Percentiles rank a stretch among this genome's conserved stretches.
Evolutionary conservation across 2,888 invertebrate genomes (phyloP).

Genomic region (Lumbricus terrestris): DNA sequence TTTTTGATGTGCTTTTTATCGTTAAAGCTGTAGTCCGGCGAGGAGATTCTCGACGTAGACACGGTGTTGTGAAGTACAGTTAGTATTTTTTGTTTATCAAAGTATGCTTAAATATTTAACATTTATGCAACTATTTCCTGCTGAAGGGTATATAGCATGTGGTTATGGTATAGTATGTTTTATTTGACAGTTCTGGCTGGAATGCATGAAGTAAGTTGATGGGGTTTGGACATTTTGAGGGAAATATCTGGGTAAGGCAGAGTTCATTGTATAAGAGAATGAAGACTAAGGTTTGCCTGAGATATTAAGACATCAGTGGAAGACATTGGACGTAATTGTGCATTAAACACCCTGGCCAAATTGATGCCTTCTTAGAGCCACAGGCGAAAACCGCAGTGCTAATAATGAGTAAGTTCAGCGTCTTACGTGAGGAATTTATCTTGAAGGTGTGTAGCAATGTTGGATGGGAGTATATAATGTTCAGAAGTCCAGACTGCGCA

Average conservation of each 20-base stretch:
- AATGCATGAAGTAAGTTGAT: background rate
- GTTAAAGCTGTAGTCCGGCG: slow-evolving; percentile 11
- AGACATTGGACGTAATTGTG: background rate
- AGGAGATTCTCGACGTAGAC: slow-evolving; percentile 22
- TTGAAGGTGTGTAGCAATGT: background rate
- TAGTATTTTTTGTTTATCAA: slow-evolving; percentile 20
- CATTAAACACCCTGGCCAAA: background rate
- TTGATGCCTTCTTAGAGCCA: background rate
- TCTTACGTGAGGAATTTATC: no score
- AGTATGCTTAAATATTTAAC: background rate
- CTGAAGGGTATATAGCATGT: background rate
- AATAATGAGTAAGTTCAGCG: no score
- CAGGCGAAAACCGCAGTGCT: background rate
- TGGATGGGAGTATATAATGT: background rate
- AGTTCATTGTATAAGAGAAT: background rate
- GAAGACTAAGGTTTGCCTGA: no score
- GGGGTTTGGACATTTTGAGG: background rate
- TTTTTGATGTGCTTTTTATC: background rate
- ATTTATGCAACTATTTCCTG: background rate
- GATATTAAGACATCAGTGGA: background rate
- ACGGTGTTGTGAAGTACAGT: slow-evolving; percentile 27
- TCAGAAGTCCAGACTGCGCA: background rate
- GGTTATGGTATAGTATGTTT: background rate
- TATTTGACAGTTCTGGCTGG: background rate
- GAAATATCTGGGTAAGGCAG: background rate